Percentiles rank a stretch among this genome's conserved stretches.
These are phyloP conservation scores for Scophthalmus maximus DNA, from an alignment of 2,113 vertebrate species.

Conservation along the genomic window DNA sequence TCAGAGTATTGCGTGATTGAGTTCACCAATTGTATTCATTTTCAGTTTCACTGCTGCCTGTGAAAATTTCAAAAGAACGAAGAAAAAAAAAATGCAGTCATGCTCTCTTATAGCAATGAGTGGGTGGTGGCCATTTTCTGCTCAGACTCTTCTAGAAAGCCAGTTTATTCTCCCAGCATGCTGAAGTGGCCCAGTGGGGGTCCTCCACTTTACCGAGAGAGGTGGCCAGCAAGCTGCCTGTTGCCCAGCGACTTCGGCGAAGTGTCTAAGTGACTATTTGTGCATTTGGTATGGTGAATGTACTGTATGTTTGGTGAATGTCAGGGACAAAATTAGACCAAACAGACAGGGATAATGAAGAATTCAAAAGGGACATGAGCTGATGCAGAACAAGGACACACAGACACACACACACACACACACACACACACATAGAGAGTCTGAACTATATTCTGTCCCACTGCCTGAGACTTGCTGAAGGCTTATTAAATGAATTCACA, in stretches of 20 bases:
- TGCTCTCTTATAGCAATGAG: constrained; percentile 28
- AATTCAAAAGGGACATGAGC: constrained; percentile 49
- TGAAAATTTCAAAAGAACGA: neutral
- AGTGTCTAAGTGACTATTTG: constrained; percentile 48
- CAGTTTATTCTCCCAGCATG: constrained; percentile 55
- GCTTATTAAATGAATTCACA: constrained; percentile 50
- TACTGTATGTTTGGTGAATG: constrained; percentile 43
- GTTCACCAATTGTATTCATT: neutral
- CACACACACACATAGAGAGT: neutral
- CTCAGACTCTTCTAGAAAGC: constrained; percentile 26
- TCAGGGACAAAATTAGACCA: constrained; percentile 63
- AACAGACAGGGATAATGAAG: constrained; percentile 50
- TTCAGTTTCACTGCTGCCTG: neutral
- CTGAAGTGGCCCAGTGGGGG: constrained; percentile 52
- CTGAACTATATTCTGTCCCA: constrained; percentile 19
- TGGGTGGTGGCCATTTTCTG: constrained; percentile 45
- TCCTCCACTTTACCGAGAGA: constrained; percentile 57
- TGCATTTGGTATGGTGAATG: constrained; percentile 11
- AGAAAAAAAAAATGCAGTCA: neutral
- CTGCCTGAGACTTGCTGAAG: constrained; percentile 26
- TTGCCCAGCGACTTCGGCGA: constrained; percentile 62
- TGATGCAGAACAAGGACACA: constrained; percentile 30
- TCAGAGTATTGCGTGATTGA: neutral
- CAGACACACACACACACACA: neutral
- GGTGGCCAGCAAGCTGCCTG: constrained; percentile 44